These are phyloP conservation scores for Dynastes maya DNA, from an alignment of 2,888 invertebrate species.

Conservation along the genomic window DNA sequence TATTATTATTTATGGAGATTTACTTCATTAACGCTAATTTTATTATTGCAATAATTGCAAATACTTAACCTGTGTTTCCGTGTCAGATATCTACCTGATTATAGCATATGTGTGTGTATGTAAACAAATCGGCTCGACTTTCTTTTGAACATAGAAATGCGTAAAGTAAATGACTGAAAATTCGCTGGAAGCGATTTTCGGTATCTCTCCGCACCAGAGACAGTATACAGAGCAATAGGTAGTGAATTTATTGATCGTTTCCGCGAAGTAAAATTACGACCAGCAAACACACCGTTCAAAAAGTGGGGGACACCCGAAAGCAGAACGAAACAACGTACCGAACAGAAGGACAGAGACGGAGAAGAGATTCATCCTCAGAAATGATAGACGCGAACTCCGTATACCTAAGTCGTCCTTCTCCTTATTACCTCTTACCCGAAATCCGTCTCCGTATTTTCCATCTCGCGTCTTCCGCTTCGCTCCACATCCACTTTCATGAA, in stretches of 20 bases:
- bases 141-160: slow-evolving; percentile 1
- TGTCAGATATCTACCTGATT: no score
- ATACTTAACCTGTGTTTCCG: no score
- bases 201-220: slow-evolving; percentile 17
- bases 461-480: slow-evolving; percentile 3
- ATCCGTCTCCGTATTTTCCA: background rate
- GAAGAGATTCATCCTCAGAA: background rate
- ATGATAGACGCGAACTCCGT: slow-evolving; percentile 17
- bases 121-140: background rate
- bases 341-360: background rate
- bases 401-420: slow-evolving; percentile 12
- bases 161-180: slow-evolving; percentile 1
- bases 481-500: background rate
- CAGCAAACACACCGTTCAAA: slow-evolving; percentile 26
- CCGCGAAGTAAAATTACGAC: slow-evolving; percentile 35
- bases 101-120: background rate
- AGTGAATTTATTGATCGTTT: slow-evolving; percentile 38
- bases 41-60: no score
- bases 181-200: background rate
- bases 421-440: background rate
- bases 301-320: slow-evolving; percentile 10
- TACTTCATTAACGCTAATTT: no score
- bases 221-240: slow-evolving; percentile 10
- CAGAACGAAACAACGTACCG: background rate
- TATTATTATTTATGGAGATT: no score